A percentile compares a stretch with the other conserved stretches of the same genome.
phyloP scores from a whole-genome alignment of 2,797 vertebrate genomes.

The Galago senegalensis region DNA sequence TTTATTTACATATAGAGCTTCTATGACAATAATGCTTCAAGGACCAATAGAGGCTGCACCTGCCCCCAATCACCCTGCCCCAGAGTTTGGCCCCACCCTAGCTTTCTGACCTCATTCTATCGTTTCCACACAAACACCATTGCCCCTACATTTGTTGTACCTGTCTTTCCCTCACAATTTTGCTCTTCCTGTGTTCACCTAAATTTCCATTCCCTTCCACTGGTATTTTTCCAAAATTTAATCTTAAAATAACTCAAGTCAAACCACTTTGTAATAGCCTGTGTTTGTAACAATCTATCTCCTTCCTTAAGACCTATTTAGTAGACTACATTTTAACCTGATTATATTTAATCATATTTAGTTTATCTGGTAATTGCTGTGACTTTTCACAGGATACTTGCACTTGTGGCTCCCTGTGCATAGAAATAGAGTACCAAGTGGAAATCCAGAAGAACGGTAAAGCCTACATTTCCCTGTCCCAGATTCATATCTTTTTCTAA shows the following conservation, averaged over 20 bases:
- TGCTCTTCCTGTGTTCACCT: neutral
- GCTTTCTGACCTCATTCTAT: neutral
- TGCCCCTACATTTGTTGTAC: neutral
- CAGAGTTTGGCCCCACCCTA: neutral
- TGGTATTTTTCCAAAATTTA: slow-evolving; percentile 26
- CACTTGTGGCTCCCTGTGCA: neutral
- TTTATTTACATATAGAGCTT: neutral
- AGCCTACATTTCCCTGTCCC: neutral
- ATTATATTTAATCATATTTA: slow-evolving; percentile 53
- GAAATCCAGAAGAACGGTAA: slow-evolving; percentile 12
- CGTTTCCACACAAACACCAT: neutral
- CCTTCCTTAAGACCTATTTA: slow-evolving; percentile 54
- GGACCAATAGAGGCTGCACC: neutral
- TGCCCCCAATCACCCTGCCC: neutral
- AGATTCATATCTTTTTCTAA: slow-evolving; percentile 37
- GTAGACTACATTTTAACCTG: slow-evolving; percentile 43
- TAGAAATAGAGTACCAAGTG: neutral
- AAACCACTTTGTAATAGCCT: slow-evolving; percentile 25
- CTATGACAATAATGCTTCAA: neutral
- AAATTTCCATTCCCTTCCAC: neutral
- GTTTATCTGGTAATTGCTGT: slow-evolving; percentile 10
- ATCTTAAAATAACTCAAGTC: slow-evolving; percentile 45
- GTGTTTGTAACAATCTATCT: slow-evolving; percentile 44
- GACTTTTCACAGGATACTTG: slow-evolving; percentile 11
- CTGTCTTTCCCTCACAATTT: neutral